These are phyloP conservation scores for Chrysomela aeneicollis DNA, from an alignment of 2,888 invertebrate genomes.

Conservation along the genomic window DNA sequence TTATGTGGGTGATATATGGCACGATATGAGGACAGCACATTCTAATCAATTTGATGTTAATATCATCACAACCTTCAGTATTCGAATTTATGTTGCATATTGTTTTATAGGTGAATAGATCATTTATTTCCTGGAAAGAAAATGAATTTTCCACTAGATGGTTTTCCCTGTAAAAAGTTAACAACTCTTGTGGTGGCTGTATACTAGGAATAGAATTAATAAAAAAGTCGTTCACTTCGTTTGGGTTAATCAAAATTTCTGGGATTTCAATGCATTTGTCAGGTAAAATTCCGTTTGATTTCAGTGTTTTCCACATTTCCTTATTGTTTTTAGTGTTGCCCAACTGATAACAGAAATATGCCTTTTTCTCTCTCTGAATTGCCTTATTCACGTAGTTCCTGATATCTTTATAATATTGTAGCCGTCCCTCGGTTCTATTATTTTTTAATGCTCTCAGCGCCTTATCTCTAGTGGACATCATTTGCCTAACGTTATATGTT, in stretches of 20 bases:
- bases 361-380: not conserved
- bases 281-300: not conserved
- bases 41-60: not conserved
- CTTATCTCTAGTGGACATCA: not conserved
- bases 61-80: no score
- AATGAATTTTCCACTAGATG: not conserved
- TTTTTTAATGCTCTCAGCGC: constrained; percentile 1
- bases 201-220: not conserved
- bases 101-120: not conserved
- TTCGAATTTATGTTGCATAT: no score
- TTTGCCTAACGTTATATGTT: not conserved
- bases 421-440: not conserved
- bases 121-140: no score
- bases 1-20: constrained; percentile 1
- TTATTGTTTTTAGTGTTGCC: not conserved
- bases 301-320: not conserved
- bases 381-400: constrained; percentile 1
- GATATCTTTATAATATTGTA: not conserved
- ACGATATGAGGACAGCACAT: not conserved
- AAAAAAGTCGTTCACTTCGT: constrained; percentile 1
- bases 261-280: constrained; percentile 2
- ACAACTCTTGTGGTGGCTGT: not conserved
- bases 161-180: constrained; percentile 9
- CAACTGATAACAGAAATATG: constrained; percentile 7
- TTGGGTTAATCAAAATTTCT: not conserved